Evolutionary conservation across 1,140 invertebrate genomes (phyloP), one percentile per base, ranked within the genome.

Genomic region (Drosophila ogumai): DNA sequence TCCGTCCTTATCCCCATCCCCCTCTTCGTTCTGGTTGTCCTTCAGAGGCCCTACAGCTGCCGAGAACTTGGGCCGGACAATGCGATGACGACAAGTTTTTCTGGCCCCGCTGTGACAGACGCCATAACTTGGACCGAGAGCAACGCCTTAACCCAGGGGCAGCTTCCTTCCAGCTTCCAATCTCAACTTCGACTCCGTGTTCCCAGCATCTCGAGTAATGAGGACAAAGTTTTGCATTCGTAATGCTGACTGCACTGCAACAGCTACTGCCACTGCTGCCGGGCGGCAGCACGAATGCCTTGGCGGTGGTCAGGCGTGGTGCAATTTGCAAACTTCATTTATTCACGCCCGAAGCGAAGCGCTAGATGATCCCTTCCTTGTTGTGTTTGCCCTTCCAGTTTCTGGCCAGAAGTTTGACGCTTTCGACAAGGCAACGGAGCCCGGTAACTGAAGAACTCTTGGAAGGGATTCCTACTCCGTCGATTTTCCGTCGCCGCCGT

Each of bases 311-410:
- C 85, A 88, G 85, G 85, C 85, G 78, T 90, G 85, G 81, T 90
- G 85, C 85, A 88, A 88, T 88, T 90, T 88, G 85, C 85, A 90
- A 90, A 90, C 85, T 90, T 90, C 85, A 90, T 90, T 90, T 90
- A 90, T 90, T 90, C 86, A 90, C 85, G 85, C 85, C 85, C 82
- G 74, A 49, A 85, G 86, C 81, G 73, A 74, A 61, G 72, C 71
- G 69, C 71, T 71, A 69, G 73, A 64, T 68, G 61, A 78, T 47
- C 74, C 60, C 55, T 47, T 38, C 40, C 54, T 71, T 77, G 79
- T 86, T 86, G 84, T 86, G 84, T 88, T 88, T 81, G 61, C 60
- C 66, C 66, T 65, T 69, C 68, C 58, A 84, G 81, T 78, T 90
- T 69, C 66, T 78, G 77, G 52, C 56, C 54, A 72, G 44, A 78